Percentiles rank a stretch among this genome's conserved stretches.
Evolutionary conservation across 2,888 invertebrate genomes (phyloP).

Genomic region (Tetragonula carbonaria): DNA sequence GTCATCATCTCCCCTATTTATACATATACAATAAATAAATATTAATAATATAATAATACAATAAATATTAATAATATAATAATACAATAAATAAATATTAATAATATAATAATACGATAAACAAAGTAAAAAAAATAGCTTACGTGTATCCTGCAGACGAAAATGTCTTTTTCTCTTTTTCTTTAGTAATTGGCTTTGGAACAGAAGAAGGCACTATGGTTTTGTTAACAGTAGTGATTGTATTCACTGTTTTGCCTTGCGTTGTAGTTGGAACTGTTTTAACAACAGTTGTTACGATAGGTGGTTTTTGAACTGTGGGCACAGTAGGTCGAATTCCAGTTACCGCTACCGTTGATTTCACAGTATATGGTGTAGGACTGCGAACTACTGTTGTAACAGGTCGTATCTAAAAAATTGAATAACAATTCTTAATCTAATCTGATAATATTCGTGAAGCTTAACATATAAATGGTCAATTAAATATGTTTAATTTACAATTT

Average conservation of each 20-base stretch:
- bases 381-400: slow-evolving; percentile 81
- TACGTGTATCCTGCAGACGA: slow-evolving; percentile 86
- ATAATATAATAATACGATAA: not conserved
- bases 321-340: slow-evolving; percentile 73
- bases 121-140: slow-evolving; percentile 63
- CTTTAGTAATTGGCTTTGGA: slow-evolving; percentile 88
- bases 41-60: not conserved
- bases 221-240: slow-evolving; percentile 84
- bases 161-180: slow-evolving; percentile 90
- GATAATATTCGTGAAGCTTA: not conserved
- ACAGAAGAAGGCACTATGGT: slow-evolving; percentile 85
- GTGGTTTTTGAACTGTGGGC: slow-evolving; percentile 77
- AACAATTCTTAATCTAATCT: not conserved
- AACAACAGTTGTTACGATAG: slow-evolving; percentile 79
- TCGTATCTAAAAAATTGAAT: slow-evolving; percentile 73
- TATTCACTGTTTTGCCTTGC: slow-evolving; percentile 80
- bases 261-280: slow-evolving; percentile 77
- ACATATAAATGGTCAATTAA: not conserved
- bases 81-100: not conserved
- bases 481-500: not conserved
- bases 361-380: slow-evolving; percentile 77
- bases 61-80: not conserved
- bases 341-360: slow-evolving; percentile 80
- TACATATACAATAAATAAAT: not conserved
- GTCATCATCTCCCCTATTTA: slow-evolving; percentile 93